These are phyloP conservation scores for Drosophila burlai DNA, from an alignment of 1,140 invertebrate genomes.

Conservation along the genomic window DNA sequence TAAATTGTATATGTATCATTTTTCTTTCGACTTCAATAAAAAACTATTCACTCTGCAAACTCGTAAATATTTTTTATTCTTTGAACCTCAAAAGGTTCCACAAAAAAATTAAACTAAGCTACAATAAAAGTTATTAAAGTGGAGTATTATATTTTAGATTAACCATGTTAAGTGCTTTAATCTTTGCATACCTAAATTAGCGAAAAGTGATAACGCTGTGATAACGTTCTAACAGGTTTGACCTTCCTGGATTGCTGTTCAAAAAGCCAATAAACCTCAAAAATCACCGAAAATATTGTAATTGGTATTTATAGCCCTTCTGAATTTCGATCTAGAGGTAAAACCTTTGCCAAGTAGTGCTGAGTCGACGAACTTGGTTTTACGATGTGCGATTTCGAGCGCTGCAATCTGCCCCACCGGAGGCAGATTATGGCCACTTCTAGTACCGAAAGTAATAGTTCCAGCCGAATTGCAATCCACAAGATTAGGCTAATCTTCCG, in stretches of 20 bases:
- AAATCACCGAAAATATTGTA: neutral
- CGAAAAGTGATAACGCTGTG: slow-evolving; percentile 1
- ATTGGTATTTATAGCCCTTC: neutral
- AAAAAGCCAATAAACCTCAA: neutral
- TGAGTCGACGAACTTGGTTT: slow-evolving; percentile 9
- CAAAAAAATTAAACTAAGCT: neutral
- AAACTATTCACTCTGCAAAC: too few relatives aligned
- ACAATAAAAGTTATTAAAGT: neutral
- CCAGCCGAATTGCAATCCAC: slow-evolving; percentile 5
- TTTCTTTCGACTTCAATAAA: too few relatives aligned
- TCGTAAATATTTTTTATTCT: too few relatives aligned
- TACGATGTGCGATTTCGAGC: slow-evolving; percentile 10
- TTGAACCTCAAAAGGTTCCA: neutral
- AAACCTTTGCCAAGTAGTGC: neutral
- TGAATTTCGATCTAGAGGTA: too few relatives aligned
- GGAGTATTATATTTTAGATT: slow-evolving; percentile 2
- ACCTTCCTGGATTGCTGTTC: neutral
- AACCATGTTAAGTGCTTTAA: neutral
- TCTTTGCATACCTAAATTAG: slow-evolving; percentile 4
- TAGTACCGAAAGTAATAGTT: slow-evolving; percentile 7
- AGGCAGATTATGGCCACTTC: slow-evolving; percentile 38
- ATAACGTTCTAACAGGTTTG: neutral
- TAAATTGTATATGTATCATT: too few relatives aligned
- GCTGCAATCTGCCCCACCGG: slow-evolving; percentile 40
- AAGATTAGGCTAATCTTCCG: slow-evolving; percentile 39